A percentile compares a stretch with the other conserved stretches of the same genome.
These are phyloP conservation scores for Ptyas mucosa DNA, from an alignment of 2,113 vertebrate genomes.

Conservation along the genomic window DNA sequence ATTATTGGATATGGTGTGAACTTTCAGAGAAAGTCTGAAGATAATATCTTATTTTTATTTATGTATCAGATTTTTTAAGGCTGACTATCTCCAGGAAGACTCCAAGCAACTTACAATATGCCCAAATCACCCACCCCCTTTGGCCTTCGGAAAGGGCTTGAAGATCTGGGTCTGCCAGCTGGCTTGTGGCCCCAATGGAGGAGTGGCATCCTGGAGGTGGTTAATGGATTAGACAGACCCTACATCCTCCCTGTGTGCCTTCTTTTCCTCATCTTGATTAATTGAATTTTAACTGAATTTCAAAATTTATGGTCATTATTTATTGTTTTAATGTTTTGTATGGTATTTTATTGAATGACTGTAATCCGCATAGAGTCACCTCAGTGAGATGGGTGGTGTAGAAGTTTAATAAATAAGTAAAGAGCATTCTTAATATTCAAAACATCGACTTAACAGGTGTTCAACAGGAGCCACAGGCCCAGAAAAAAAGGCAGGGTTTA, in stretches of 20 bases:
- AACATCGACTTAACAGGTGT: not conserved
- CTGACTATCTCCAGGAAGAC: not conserved
- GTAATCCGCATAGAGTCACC: no score
- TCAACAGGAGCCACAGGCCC: not conserved
- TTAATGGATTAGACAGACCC: not conserved
- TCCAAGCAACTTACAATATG: not conserved
- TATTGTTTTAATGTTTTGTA: no score
- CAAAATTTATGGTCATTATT: no score
- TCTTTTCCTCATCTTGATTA: no score
- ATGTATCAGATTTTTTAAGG: not conserved
- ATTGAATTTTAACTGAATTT: no score
- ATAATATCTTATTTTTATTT: not conserved
- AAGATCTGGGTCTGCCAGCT: not conserved
- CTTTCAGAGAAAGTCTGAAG: not conserved
- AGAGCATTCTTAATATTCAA: not conserved
- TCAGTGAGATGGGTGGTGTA: no score
- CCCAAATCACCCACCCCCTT: not conserved
- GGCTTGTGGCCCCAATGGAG: not conserved
- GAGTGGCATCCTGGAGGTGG: not conserved
- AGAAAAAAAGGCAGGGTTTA: not conserved
- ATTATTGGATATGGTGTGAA: not conserved
- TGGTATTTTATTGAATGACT: no score
- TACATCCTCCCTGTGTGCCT: no score
- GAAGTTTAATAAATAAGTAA: not conserved
- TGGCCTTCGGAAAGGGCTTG: not conserved